Evolutionary conservation across 2,113 vertebrate genomes (phyloP), one percentile per base, ranked within the genome.

Genomic region (Gobiocypris rarus): DNA sequence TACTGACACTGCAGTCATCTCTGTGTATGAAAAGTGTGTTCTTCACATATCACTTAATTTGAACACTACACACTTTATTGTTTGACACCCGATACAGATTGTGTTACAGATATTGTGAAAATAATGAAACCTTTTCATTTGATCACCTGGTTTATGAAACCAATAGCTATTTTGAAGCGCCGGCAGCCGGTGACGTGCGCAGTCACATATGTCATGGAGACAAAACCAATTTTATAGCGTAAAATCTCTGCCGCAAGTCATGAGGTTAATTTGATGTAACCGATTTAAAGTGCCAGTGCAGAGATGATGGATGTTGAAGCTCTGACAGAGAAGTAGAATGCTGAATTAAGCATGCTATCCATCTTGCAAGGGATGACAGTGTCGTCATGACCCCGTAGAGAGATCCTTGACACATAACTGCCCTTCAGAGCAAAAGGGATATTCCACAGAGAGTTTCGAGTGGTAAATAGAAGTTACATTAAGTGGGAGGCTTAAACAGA

Each of bases 181-280:
- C 17, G 5, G 58, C 11, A 69, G 79, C 45, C 13, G 5, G 34
- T 1, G 89, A 92, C 80, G n/a, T 88, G 88, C 87, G 71, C 48
- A 54, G 31, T 24, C 83, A 87, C 79, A 89, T 89, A 82, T 84
- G 90, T 92, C 89, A 91, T 83, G 63, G 76, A 65, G 70, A 87
- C 85, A 87, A 91, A 91, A 91, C 89, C 88, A 90, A 90, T 92
- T 89, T 87, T 81, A 91, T 87, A 80, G 22, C 73, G 87, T 83
- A 89, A 83, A 90, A 86, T 84, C 86, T 86, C 59, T 7, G 41
- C 82, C 74, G 84, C 90, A 89, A 93, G 92, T 91, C 89, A 91
- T 93, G 89, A 91, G 89, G 87, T 91, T 93, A 90, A 93, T 94
- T 92, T 92, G 90, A 92, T 88, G 78, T 89, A 92, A 92, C 88